phyloP scores from a whole-genome alignment of 2,113 vertebrate species.

The Asarcornis scutulata region DNA sequence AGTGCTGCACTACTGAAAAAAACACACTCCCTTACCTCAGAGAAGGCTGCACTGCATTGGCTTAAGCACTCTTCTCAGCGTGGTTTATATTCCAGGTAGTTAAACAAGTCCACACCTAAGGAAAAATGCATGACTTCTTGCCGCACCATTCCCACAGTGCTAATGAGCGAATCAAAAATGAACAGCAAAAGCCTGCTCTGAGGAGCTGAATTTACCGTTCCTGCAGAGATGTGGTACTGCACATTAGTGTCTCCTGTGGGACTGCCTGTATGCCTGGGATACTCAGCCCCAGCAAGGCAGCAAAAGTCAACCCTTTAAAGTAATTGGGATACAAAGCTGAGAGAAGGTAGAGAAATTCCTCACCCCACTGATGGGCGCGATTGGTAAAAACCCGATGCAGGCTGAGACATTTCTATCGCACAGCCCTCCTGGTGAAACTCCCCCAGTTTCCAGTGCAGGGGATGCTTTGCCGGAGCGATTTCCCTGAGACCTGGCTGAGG shows the following conservation, averaged over 20 bases:
- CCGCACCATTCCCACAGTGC: background rate
- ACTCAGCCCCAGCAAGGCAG: background rate
- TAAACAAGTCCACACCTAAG: background rate
- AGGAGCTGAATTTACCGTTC: background rate
- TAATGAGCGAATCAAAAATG: background rate
- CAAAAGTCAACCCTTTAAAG: background rate
- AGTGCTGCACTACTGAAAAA: background rate
- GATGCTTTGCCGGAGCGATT: background rate
- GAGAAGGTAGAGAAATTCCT: rapidly evolving
- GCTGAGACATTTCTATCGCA: no score
- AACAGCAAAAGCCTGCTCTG: background rate
- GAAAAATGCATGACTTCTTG: background rate
- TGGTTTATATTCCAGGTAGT: background rate
- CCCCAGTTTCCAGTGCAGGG: background rate
- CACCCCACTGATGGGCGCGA: background rate
- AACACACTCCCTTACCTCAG: background rate
- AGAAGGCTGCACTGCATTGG: background rate
- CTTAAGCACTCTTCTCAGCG: background rate
- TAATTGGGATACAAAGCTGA: rapidly evolving
- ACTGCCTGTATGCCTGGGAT: background rate
- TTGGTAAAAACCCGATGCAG: background rate
- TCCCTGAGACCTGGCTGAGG: background rate
- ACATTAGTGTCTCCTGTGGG: background rate
- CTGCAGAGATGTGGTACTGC: background rate
- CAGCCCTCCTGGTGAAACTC: background rate